Conservation (phyloP, 2,797 vertebrate genomes). For the Gallinago nigripennis region DNA sequence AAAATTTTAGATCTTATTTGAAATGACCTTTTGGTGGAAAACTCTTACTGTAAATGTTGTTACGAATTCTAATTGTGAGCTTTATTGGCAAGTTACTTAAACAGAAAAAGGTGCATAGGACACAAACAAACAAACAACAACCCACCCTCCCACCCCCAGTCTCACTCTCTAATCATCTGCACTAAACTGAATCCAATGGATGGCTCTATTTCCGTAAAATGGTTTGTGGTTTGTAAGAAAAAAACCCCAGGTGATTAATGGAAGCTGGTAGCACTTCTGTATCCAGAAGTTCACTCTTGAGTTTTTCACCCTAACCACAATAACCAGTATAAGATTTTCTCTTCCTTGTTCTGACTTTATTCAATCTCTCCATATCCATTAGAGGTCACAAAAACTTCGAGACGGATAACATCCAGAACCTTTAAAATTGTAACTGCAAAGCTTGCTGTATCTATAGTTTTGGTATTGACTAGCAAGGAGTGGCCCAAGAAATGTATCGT, state of each 20-base stretch:
- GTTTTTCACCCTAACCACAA: not conserved
- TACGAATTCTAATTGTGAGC: not conserved
- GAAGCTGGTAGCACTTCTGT: not conserved
- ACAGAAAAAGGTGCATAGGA: not conserved
- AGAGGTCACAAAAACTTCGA: not conserved
- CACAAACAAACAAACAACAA: not conserved
- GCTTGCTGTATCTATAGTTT: not conserved
- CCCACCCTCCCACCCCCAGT: not conserved
- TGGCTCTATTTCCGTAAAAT: not conserved
- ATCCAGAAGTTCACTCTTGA: not conserved
- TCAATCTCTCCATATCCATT: not conserved
- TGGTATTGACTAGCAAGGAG: not conserved
- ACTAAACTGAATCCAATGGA: not conserved
- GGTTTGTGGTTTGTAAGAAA: not conserved
- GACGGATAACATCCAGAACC: not conserved
- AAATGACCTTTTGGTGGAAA: not conserved
- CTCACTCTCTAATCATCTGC: not conserved
- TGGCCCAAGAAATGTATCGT: not conserved
- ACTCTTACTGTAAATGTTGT: not conserved
- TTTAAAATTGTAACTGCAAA: not conserved
- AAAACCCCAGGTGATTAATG: not conserved
- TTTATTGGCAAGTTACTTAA: not conserved
- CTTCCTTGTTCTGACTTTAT: not conserved
- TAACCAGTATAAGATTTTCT: not conserved
- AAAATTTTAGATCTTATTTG: not conserved